Conservation (phyloP, 2,888 invertebrate species). For the Ashinkailepas kermadecensis region DNA sequence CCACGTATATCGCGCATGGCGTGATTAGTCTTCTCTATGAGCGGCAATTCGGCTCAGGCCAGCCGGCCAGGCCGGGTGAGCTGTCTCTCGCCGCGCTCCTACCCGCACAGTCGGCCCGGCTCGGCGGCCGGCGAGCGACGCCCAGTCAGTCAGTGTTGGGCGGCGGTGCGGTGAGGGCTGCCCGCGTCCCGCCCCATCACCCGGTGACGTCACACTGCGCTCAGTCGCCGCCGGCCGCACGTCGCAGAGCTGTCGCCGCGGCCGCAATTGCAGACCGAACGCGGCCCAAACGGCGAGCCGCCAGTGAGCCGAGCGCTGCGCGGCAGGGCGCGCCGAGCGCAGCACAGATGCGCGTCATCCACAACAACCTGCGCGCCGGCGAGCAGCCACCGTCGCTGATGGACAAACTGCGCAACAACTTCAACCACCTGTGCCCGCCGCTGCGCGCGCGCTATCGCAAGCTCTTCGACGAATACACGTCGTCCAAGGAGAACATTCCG, state of each 20-base stretch:
- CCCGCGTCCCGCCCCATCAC: neutral
- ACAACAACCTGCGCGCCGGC: constrained; percentile 15
- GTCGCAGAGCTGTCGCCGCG: neutral
- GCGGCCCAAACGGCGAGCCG: neutral
- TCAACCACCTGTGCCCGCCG: constrained; percentile 15
- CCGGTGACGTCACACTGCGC: neutral
- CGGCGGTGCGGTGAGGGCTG: neutral
- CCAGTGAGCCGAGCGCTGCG: neutral
- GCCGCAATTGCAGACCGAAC: neutral
- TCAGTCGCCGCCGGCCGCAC: neutral
- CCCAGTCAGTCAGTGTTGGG: neutral
- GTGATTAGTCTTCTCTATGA: neutral
- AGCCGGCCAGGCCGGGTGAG: neutral
- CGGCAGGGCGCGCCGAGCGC: neutral
- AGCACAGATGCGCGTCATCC: neutral
- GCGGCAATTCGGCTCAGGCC: neutral
- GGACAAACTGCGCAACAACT: constrained; percentile 13
- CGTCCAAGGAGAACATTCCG: constrained; percentile 41
- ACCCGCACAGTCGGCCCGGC: neutral
- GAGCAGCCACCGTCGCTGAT: neutral
- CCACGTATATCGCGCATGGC: neutral
- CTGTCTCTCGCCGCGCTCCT: neutral
- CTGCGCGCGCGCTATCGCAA: constrained; percentile 22
- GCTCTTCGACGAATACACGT: neutral
- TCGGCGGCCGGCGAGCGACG: neutral